Percentiles rank a stretch among this genome's conserved stretches.
Conservation (phyloP, 2,888 invertebrate genomes). For the Dryobotodes eremita region DNA sequence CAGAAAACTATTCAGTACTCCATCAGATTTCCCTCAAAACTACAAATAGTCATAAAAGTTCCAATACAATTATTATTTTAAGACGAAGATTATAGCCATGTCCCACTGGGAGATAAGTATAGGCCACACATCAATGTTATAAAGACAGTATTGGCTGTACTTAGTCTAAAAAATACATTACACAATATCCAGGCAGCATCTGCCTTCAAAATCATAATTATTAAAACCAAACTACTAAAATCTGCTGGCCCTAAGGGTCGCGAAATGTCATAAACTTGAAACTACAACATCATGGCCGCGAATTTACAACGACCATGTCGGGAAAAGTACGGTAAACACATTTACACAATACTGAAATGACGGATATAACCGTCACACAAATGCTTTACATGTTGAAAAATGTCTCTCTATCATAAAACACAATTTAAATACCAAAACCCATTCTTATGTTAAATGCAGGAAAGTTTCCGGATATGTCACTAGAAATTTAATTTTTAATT, state of each 20-base stretch:
- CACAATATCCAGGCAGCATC: background rate
- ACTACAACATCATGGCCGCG: constrained; percentile 1
- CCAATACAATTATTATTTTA: constrained; percentile 10
- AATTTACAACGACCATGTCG: background rate
- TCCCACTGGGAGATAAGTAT: background rate
- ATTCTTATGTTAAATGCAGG: constrained; percentile 25
- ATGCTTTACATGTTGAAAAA: background rate
- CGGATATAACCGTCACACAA: background rate
- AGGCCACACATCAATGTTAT: background rate
- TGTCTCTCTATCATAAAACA: constrained; percentile 6
- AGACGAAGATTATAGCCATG: background rate
- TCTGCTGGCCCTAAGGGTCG: background rate
- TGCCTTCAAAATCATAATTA: background rate
- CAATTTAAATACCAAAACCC: background rate
- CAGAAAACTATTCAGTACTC: constrained; percentile 1
- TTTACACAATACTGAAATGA: background rate
- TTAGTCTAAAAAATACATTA: background rate
- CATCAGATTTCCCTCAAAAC: background rate
- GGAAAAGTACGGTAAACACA: background rate
- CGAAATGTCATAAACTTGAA: background rate
- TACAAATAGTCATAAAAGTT: background rate
- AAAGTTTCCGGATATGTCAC: background rate
- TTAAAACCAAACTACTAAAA: background rate
- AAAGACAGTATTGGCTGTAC: background rate
- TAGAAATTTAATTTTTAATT: background rate